These are phyloP conservation scores for Drosophila orosa DNA, from an alignment of 1,140 invertebrate genomes.

Conservation along the genomic window DNA sequence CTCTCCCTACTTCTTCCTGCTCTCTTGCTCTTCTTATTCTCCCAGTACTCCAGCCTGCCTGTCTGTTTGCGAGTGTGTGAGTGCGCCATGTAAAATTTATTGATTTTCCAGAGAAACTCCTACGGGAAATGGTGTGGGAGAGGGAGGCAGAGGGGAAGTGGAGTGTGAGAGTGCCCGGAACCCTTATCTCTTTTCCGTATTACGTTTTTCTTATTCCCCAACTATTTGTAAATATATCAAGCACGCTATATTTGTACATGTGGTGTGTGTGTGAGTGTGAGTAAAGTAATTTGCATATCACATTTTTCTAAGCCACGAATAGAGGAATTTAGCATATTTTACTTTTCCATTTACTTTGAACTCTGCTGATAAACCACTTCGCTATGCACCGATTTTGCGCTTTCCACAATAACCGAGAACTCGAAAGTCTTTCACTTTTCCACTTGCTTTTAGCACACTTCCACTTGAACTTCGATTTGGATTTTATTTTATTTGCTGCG, in stretches of 20 bases:
- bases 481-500: slow-evolving; percentile 38
- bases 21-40: slow-evolving; percentile 41
- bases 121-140: slow-evolving; percentile 24
- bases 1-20: slow-evolving; percentile 50
- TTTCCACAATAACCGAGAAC: slow-evolving; percentile 23
- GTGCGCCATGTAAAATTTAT: slow-evolving; percentile 63
- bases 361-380: slow-evolving; percentile 30
- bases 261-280: slow-evolving; percentile 7
- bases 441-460: slow-evolving; percentile 66
- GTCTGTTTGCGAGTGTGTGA: slow-evolving; percentile 30
- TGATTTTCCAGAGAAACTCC: slow-evolving; percentile 71
- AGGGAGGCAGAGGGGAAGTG: neutral
- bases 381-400: slow-evolving; percentile 21
- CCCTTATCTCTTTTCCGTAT: slow-evolving; percentile 30
- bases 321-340: slow-evolving; percentile 9
- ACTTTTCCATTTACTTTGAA: slow-evolving; percentile 37
- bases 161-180: slow-evolving; percentile 6
- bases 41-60: slow-evolving; percentile 23
- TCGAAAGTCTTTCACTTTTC: slow-evolving; percentile 32
- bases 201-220: slow-evolving; percentile 10
- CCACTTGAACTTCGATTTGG: slow-evolving; percentile 44
- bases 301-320: slow-evolving; percentile 18
- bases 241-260: neutral
- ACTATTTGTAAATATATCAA: slow-evolving; percentile 28
- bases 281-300: slow-evolving; percentile 35